A percentile compares a stretch with the other conserved stretches of the same genome.
Evolutionary conservation across 2,888 invertebrate species (phyloP).

Genomic region (Platycheirus albimanus): DNA sequence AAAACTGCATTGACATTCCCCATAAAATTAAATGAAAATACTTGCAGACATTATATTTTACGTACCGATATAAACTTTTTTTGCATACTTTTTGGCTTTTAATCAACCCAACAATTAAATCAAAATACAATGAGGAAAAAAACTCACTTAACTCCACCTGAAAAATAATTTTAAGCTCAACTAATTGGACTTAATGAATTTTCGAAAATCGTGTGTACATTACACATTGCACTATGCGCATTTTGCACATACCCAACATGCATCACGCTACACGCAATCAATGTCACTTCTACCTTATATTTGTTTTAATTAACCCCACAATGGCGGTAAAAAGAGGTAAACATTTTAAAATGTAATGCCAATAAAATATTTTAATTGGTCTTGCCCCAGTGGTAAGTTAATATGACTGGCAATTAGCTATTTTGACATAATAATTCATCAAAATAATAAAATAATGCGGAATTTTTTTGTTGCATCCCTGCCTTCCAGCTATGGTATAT

Average conservation of each 20-base stretch:
- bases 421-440: constrained; percentile 52
- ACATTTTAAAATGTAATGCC: constrained; percentile 58
- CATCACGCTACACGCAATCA: constrained; percentile 8
- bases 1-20: constrained; percentile 10
- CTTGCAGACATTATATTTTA: constrained; percentile 23
- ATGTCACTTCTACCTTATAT: constrained; percentile 29
- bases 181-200: constrained; percentile 66
- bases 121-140: constrained; percentile 41
- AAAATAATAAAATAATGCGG: constrained; percentile 22
- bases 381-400: constrained; percentile 55
- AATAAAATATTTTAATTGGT: constrained; percentile 68
- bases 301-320: constrained; percentile 66
- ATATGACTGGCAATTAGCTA: constrained; percentile 66
- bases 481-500: background rate
- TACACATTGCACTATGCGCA: background rate
- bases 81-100: constrained; percentile 48
- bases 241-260: background rate
- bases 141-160: constrained; percentile 54
- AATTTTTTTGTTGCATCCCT: constrained; percentile 3
- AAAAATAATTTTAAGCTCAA: constrained; percentile 61
- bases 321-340: constrained; percentile 43
- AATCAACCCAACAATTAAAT: constrained; percentile 66
- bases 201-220: constrained; percentile 31
- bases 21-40: constrained; percentile 25
- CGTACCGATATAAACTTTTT: no score